Evolutionary conservation across 2,113 vertebrate genomes (phyloP), one percentile per base, ranked within the genome.

Genomic region (Carollia perspicillata): DNA sequence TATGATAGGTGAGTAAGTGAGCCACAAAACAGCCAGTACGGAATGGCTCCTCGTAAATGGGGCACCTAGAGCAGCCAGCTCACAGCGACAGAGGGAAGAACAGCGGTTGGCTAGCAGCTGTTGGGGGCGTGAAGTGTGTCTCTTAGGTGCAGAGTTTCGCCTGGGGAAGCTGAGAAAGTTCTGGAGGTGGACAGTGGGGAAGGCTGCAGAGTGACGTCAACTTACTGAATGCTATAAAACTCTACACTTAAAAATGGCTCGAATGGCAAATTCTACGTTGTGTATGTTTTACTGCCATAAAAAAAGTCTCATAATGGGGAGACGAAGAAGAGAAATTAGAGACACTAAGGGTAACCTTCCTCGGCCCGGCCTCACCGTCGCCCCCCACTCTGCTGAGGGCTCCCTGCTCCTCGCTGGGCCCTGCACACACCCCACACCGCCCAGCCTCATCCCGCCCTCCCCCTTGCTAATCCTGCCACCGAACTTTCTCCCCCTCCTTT

Each of bases 361-460:
- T 12, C 11, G 8, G 47, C 44, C n/a, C 33, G 37, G 6, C 65
- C 22, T n/a, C 11, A 1, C 22, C 42, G 20, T 22, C 14, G 1
- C 55, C 11, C 16, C 83, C 0, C 1, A 37, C 37, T 75, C 4
- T 47, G 51, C 51, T 11, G 8, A 78, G 26, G 0, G 3, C 13
- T 37, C 51, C n/a, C 77, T 8, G 3, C 40, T 14, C 40, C 8
- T 16, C 0, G 0, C 71, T 11, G 28, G 79, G 79, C 49, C 60
- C 42, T 10, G n/a, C 23, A 17, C 23, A 8, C 33, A 9, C 37
- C 81, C 35, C 35, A 23, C 8, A 2, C 12, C 8, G 1, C 40
- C 68, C 28, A 4, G 60, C 44, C 42, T 30, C 35, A 5, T 8
- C 33, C 35, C 0, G n/a, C 9, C 20, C 69, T n/a, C 16, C 3